phyloP scores from a whole-genome alignment of 37 sponge, comb jelly and placozoan species.

The Mnemiopsis leidyi region DNA sequence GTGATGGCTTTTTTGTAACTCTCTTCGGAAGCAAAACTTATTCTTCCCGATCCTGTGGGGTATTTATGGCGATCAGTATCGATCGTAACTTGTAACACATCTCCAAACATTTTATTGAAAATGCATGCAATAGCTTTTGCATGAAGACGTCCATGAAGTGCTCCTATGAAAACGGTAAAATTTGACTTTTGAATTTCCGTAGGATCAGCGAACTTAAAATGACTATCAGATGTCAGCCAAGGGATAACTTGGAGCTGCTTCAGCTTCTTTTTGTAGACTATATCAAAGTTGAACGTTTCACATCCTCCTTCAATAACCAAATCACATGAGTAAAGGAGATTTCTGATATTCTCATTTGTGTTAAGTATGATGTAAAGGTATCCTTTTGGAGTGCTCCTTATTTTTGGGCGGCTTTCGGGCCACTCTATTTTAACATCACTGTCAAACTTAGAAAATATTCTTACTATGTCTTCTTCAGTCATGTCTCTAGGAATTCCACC shows the following conservation, averaged over 20 bases:
- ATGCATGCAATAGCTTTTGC: slow-evolving; percentile 53
- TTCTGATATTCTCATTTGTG: slow-evolving; percentile 61
- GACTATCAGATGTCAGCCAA: slow-evolving; percentile 59
- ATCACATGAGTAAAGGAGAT: slow-evolving; percentile 15
- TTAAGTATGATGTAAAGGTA: slow-evolving; percentile 41
- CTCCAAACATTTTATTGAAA: slow-evolving; percentile 60
- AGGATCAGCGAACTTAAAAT: background rate
- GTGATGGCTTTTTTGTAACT: slow-evolving; percentile 41
- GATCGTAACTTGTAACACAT: background rate
- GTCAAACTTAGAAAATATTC: slow-evolving; percentile 26
- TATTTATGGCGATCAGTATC: slow-evolving; percentile 64
- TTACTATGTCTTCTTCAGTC: slow-evolving; percentile 48
- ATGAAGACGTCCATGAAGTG: slow-evolving; percentile 58
- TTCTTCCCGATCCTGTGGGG: slow-evolving; percentile 47
- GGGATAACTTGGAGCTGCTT: slow-evolving; percentile 61
- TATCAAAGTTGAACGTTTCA: slow-evolving; percentile 56
- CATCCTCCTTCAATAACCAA: slow-evolving; percentile 43
- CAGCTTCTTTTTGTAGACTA: slow-evolving; percentile 33
- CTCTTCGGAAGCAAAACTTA: background rate
- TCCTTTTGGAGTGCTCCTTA: slow-evolving; percentile 31
- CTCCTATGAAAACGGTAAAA: slow-evolving; percentile 57
- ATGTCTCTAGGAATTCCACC: slow-evolving; percentile 48
- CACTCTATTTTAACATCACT: slow-evolving; percentile 24
- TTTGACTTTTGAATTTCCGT: background rate
- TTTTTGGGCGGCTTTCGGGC: slow-evolving; percentile 60